Base-by-base conservation (phyloP, 2,888 invertebrate species). In the Perdita meconis region DNA sequence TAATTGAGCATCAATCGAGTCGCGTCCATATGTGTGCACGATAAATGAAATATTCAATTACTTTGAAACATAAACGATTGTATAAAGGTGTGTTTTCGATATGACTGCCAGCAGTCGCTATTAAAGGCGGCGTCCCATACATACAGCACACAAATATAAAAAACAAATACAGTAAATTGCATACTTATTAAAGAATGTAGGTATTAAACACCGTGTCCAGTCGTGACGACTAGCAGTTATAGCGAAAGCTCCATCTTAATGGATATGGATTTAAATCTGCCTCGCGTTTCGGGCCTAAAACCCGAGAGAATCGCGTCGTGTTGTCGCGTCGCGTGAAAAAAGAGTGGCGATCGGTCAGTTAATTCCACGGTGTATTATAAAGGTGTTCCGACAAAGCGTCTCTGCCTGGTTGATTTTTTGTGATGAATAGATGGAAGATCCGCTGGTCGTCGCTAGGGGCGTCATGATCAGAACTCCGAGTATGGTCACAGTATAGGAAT, bases 251-350 rank as follows among this genome's bases (percentile, higher is more conserved):
- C 74, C 65, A 78, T 74, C 68, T n/a, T n/a, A n/a, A 76, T 70
- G 69, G 76, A 81, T 68, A 69, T 64, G 84, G 68, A 79, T 84
- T 83, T 79, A 81, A 81, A 81, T 81, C 71, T 59, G 67, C 69
- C 51, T 53, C 36, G 81, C 57, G 51, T 73, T 73, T 78, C 70
- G 55, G 36, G 67, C 51, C 50, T 50, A 51, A 73, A 70, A 60
- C 40, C 65, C 55, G 71, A 75, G 65, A 64, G 67, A 59, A 50
- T 60, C 61, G 68, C 44, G 24, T 24, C 12, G n/a, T n/a, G n/a
- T n/a, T n/a, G n/a, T n/a, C n/a, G n/a, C n/a, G 44, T 22, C 40
- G 30, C 53, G 47, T 24, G 22, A 56, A 42, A 42, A 78, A 40
- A 64, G 59, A 40, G 57, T 40, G 61, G 66, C 38, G 38, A 36